phyloP scores from a whole-genome alignment of 2,888 invertebrate genomes.

The Pandemis corylana region DNA sequence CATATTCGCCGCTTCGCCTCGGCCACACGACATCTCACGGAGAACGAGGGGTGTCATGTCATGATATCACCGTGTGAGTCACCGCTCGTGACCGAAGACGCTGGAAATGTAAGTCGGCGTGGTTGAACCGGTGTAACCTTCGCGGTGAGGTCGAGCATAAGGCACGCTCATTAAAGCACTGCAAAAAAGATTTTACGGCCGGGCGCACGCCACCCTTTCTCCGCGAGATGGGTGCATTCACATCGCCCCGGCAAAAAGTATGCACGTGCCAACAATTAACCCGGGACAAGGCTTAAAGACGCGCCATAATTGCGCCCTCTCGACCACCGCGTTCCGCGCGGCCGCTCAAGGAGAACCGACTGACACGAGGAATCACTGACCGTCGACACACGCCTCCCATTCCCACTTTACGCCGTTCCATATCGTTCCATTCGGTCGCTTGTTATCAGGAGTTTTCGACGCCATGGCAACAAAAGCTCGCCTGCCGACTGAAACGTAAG shows the following conservation, averaged over 20 bases:
- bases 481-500: constrained; percentile 50
- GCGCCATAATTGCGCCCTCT: constrained; percentile 61
- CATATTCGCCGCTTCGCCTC: constrained; percentile 31
- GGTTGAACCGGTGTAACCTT: constrained; percentile 74
- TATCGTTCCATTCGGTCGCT: constrained; percentile 66
- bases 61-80: constrained; percentile 77
- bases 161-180: constrained; percentile 62
- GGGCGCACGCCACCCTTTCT: constrained; percentile 67
- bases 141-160: constrained; percentile 63
- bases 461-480: constrained; percentile 58
- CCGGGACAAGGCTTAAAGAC: constrained; percentile 58
- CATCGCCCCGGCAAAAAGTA: constrained; percentile 67
- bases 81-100: constrained; percentile 67
- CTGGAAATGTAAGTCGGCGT: constrained; percentile 32
- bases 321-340: constrained; percentile 62
- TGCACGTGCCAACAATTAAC: constrained; percentile 81
- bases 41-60: constrained; percentile 65
- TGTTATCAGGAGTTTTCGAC: constrained; percentile 58
- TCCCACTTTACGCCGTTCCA: constrained; percentile 54
- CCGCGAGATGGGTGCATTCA: constrained; percentile 68
- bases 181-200: constrained; percentile 68
- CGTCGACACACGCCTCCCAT: constrained; percentile 70
- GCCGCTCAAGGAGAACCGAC: constrained; percentile 68
- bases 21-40: constrained; percentile 54
- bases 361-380: constrained; percentile 65